Evolutionary conservation across 2,113 vertebrate species (phyloP).

Genomic region (Hipposideros armiger): DNA sequence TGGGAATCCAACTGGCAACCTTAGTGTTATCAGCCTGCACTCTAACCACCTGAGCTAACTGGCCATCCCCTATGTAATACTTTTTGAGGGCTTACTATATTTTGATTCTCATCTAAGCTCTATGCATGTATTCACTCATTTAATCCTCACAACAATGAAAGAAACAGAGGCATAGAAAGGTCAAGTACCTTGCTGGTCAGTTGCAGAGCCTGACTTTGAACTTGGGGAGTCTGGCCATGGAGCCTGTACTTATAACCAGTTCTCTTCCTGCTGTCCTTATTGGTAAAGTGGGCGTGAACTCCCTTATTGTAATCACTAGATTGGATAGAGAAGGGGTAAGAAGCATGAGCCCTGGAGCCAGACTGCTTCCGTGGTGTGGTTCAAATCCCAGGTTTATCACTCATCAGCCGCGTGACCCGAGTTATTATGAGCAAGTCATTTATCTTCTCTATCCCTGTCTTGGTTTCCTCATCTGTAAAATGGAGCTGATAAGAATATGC

Average conservation of each 20-base stretch:
- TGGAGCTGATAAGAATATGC: background rate
- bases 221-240: background rate
- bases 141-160: background rate
- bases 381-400: background rate
- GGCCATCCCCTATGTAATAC: too few relatives aligned
- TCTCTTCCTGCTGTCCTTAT: background rate
- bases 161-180: background rate
- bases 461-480: background rate
- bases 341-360: background rate
- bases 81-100: background rate
- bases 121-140: background rate
- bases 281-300: background rate
- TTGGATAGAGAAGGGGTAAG: background rate
- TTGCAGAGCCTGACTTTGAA: background rate
- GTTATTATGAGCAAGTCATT: background rate
- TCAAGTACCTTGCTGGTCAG: background rate
- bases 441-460: background rate
- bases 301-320: background rate
- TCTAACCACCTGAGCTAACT: too few relatives aligned
- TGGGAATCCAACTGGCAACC: too few relatives aligned
- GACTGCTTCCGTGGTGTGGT: background rate
- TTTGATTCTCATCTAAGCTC: background rate
- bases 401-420: background rate
- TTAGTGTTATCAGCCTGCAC: too few relatives aligned
- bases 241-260: background rate